Evolutionary conservation across 2,113 vertebrate genomes (phyloP).

Genomic region (Rhinoderma darwinii): DNA sequence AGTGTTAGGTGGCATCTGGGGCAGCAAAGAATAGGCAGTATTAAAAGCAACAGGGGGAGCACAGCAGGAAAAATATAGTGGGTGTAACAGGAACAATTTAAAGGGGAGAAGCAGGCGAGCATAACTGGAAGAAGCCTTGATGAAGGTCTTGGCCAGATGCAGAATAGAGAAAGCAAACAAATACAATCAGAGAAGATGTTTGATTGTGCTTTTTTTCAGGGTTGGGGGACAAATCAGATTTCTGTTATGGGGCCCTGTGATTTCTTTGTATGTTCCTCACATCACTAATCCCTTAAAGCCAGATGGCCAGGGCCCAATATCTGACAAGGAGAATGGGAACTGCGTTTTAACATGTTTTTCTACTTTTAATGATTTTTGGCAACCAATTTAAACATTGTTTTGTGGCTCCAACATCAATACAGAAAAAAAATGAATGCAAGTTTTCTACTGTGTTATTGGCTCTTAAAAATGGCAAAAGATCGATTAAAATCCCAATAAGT

Average conservation of each 20-base stretch:
- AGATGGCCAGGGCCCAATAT: background rate
- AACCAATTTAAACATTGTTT: background rate
- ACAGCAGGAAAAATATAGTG: too few relatives aligned
- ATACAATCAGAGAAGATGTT: background rate
- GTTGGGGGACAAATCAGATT: background rate
- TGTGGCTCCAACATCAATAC: slow-evolving; percentile 2
- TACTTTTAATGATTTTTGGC: slow-evolving; percentile 7
- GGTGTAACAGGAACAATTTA: too few relatives aligned
- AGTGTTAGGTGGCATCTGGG: too few relatives aligned
- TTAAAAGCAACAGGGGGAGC: too few relatives aligned
- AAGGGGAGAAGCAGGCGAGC: background rate
- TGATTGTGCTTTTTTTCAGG: background rate
- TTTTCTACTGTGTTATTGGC: slow-evolving; percentile 16
- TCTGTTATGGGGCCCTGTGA: background rate
- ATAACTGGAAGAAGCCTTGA: background rate
- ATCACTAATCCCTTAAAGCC: background rate
- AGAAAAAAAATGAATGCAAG: background rate
- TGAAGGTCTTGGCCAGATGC: background rate
- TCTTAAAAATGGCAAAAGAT: background rate
- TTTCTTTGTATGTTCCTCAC: background rate
- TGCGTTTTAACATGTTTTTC: slow-evolving; percentile 10
- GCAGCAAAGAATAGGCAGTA: background rate
- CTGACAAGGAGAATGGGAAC: background rate
- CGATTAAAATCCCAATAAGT: slow-evolving; percentile 58
- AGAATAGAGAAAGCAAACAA: background rate